Evolutionary conservation across 2,113 vertebrate genomes (phyloP), one percentile per base, ranked within the genome.

Genomic region (Acrocephalus arundinaceus): DNA sequence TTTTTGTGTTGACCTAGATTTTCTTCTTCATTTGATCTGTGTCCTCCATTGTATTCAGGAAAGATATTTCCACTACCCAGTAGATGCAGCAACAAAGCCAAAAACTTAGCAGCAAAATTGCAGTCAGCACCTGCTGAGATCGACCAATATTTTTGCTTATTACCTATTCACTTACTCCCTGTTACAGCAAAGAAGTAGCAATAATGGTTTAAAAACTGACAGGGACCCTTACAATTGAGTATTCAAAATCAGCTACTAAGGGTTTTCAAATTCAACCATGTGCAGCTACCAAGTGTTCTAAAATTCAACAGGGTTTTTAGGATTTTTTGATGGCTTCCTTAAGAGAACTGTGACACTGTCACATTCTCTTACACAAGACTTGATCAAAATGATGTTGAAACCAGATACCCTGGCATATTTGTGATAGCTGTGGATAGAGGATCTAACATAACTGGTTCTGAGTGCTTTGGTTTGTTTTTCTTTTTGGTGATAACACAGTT

Each of bases 361-460:
- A 8, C 41, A 49, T 89, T 72, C 80, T 73, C 73, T 94, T 92
- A 65, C 24, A 61, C 92, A 94, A 92, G 33, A 49, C 35, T 84
- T 0, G 0, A 78, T 93, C 35, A 33, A 57, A 80, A 48, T 45
- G 84, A 33, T 91, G 24, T 35, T 90, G 88, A 89, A 94, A 95
- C 39, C 83, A 95, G 80, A 86, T 78, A 74, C 48, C 61, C 31
- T 58, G 88, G 77, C 41, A 62, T 51, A 90, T 72, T 37, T 89
- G 83, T 61, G 86, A 90, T 81, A 92, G 92, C 88, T 92, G 57
- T 72, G 92, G 70, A 89, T 23, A 87, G 73, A 80, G 23, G 41
- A 92, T 68, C 80, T 87, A 65, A 96, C 49, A 57, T n/a, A 87
- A 90, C 88, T 93, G 45, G 77, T 92, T 97, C 57, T 3, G 4